Evolutionary conservation across 2,113 vertebrate genomes (phyloP).

Genomic region (Ceyx margarethae): DNA sequence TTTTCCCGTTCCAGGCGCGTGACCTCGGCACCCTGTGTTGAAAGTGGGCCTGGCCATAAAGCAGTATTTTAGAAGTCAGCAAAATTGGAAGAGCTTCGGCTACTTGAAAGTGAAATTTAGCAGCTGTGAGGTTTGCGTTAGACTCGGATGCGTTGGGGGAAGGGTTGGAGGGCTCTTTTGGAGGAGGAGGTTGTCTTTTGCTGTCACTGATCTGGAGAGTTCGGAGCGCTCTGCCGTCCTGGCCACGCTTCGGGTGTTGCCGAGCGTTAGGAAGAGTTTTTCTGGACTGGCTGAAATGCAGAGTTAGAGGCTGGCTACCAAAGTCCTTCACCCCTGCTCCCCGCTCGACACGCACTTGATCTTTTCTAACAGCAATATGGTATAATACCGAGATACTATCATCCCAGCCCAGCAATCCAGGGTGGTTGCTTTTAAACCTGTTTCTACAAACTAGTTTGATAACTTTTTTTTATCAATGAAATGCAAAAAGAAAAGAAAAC

Average conservation of each 20-base stretch:
- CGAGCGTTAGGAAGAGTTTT: constrained; percentile 35
- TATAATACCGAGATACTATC: constrained; percentile 51
- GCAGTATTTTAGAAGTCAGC: constrained; percentile 44
- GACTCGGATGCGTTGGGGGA: not conserved
- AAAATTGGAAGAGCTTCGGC: constrained; percentile 43
- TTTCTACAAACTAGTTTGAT: constrained; percentile 72
- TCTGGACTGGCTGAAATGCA: constrained; percentile 7
- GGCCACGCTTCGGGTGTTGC: not conserved
- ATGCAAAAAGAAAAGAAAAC: constrained; percentile 61
- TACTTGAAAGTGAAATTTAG: constrained; percentile 30
- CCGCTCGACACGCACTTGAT: constrained; percentile 55
- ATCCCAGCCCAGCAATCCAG: constrained; percentile 61
- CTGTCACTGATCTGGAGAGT: not conserved
- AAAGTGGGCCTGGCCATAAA: not conserved
- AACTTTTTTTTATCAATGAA: constrained; percentile 76
- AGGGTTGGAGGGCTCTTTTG: not conserved
- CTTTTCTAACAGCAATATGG: constrained; percentile 77
- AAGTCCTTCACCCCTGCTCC: constrained; percentile 66
- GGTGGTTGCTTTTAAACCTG: constrained; percentile 73
- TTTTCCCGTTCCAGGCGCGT: not conserved
- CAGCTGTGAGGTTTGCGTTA: constrained; percentile 18
- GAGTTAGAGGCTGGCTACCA: constrained; percentile 73
- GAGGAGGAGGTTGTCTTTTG: constrained; percentile 7
- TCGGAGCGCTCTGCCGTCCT: constrained; percentile 9
- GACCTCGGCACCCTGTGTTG: not conserved